Base-by-base conservation (phyloP, 2,113 vertebrate genomes). In the Microtus ochrogaster region DNA sequence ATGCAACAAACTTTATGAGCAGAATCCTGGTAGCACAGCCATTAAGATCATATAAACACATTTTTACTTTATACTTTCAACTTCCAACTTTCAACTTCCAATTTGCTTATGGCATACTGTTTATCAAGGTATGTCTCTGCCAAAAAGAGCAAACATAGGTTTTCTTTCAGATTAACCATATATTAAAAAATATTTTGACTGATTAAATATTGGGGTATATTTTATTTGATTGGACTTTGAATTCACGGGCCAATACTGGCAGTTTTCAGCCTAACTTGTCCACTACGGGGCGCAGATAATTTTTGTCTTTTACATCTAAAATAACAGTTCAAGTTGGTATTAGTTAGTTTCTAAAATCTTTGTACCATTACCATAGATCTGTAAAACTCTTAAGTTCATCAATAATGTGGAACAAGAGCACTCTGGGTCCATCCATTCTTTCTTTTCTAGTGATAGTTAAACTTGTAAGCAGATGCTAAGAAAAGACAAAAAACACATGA, bases 141-240 rank as follows among this genome's bases (percentile, higher is more conserved):
- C 66, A 9, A 6, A 44, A 87, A 44, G 47, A 73, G 49, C 8
- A 13, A 58, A 22, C 26, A 65, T 65, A 65, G 63, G 8, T 58
- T 66, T 52, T 70, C 10, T 19, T 65, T 72, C 22, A 63, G 3
- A 81, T 89, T 16, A 94, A 47, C 49, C 52, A 41, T 36, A 36
- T 4, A 66, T 73, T 44, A 74, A 68, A 47, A 47, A 88, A 94
- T 1, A 47, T 13, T 49, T 33, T 49, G 19, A 33, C 21, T 26
- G 83, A 88, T 74, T 91, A 91, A 91, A 47, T 84, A 73, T 70
- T 81, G 61, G 24, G 66, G 21, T 5, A 70, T 93, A 70, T 70
- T 96, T 96, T 78, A 19, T 63, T 72, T 90, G 24, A 78, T 2
- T 74, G 21, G 14, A n/a, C 13, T 90, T 93, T 65, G 28, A 92